A percentile compares a stretch with the other conserved stretches of the same genome.
phyloP scores from a whole-genome alignment of 2,113 vertebrate species.

The human region GRCh38 chrX:140938001-140938500 shows the following conservation, averaged over 20 bases:
- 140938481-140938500: background rate
- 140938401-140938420: background rate
- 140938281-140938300: slow-evolving; percentile 15
- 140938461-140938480: background rate
- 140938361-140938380: background rate
- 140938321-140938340: background rate
- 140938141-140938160: background rate
- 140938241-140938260: background rate
- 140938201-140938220: background rate
- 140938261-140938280: background rate
- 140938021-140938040: background rate
- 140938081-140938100: background rate
- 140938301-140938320: background rate
- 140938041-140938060: background rate
- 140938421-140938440: background rate
- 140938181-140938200: background rate
- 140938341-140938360: slow-evolving; percentile 23
- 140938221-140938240: background rate
- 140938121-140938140: background rate
- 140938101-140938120: background rate
- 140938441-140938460: background rate
- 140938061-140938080: slow-evolving; percentile 10
- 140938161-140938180: background rate
- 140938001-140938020: background rate
- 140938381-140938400: background rate